phyloP scores from a whole-genome alignment of 2,888 invertebrate genomes.

The Willowsia nigromaculata region DNA sequence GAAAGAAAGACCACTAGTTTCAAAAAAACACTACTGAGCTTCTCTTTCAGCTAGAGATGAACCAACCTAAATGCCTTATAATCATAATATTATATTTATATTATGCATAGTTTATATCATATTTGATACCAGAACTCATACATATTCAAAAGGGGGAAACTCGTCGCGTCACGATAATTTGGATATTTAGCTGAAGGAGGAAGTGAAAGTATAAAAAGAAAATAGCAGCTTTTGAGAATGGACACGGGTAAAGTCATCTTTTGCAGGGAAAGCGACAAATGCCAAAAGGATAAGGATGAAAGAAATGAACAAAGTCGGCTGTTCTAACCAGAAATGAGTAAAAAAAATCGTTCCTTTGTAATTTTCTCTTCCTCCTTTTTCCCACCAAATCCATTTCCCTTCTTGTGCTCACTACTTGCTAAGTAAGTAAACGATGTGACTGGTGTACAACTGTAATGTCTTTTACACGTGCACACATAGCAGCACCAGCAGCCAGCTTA shows the following conservation, averaged over 20 bases:
- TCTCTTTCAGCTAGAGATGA: not conserved
- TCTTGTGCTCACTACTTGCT: not conserved
- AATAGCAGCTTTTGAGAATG: not conserved
- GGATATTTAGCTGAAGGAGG: not conserved
- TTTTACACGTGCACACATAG: conserved; percentile 45
- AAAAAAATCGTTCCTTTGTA: conserved; percentile 20
- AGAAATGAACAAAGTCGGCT: conserved; percentile 4
- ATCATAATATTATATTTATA: not conserved
- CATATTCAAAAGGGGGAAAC: conserved; percentile 9
- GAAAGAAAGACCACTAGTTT: not conserved
- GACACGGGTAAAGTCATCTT: not conserved
- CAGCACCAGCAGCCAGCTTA: not conserved
- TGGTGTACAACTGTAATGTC: conserved; percentile 36
- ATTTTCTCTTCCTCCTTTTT: conserved; percentile 6
- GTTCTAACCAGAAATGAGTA: conserved; percentile 29
- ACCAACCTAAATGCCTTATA: not conserved
- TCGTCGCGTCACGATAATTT: not conserved
- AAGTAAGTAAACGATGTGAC: conserved; percentile 35
- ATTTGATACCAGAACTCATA: not conserved
- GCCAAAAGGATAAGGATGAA: not conserved
- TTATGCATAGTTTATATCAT: not conserved
- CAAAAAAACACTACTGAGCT: conserved; percentile 31
- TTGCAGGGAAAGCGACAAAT: not conserved
- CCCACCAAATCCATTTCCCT: conserved; percentile 19
- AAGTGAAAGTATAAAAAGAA: not conserved